Base-by-base conservation (phyloP, 2,888 invertebrate genomes). In the Idaea straminata region DNA sequence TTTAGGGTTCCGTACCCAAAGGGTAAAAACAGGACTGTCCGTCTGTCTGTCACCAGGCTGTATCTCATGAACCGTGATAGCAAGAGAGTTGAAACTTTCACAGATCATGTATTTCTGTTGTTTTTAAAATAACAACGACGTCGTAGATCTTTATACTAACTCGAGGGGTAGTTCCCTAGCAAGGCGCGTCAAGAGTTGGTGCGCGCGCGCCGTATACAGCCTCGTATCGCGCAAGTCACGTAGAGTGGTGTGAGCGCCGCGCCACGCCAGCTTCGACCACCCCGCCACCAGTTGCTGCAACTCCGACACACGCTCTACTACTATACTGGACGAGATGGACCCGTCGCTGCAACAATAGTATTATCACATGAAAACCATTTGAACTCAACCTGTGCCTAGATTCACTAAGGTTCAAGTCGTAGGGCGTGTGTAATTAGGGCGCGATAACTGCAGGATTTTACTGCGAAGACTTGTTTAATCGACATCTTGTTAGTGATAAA, bases 261-360 rank as follows among this genome's bases (percentile, higher is more conserved):
- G 93, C 83, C 77, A 93, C 79, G 74, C 89, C 83, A 90, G 92
- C 75, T 77, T 89, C 83, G 76, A 88, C 87, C 80, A 94, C 75
- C 78, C 94, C 77, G 82, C 90, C 89, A 82, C 94, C 84, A 85
- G 90, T 83, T 83, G 88, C 85, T 83, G 94, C 81, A 88, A 89
- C 87, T 79, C 89, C 72, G 76, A 89, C 89, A 83, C 85, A 66
- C 92, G 90, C 61, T 94, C 93, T 7, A 94, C 84, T 66, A 89
- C 76, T 77, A 88, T 85, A 70, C 84, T 82, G 57, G 81, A 76
- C 10, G 86, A 81, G 35, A 90, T 86, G 72, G 83, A 86, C 69
- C 85, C 85, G 75, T 91, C 91, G 63, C 91, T 90, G 73, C 15
- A 59, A 25, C 4, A 63, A 13, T 15, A 38, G 25, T 25, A 16